Evolutionary conservation across 2,113 vertebrate genomes (phyloP).

Genomic region (Ctenodactylus gundi): DNA sequence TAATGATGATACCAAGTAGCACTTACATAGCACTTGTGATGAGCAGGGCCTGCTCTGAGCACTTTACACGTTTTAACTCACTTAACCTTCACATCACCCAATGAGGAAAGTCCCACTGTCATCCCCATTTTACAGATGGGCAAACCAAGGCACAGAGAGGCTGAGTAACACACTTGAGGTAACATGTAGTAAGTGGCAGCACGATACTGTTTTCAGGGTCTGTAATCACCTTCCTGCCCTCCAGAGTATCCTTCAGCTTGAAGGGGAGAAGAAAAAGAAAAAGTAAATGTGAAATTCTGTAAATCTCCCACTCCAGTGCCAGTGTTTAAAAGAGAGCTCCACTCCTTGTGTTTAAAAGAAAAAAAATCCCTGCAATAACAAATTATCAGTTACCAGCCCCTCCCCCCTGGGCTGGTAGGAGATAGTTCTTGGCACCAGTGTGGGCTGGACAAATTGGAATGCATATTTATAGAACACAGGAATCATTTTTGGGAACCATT

Average conservation of each 20-base stretch:
- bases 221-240: neutral
- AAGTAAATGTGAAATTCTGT: neutral
- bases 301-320: neutral
- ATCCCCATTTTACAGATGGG: neutral
- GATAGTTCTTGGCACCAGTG: neutral
- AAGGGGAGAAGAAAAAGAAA: neutral
- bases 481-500: neutral
- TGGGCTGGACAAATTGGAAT: neutral
- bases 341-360: neutral
- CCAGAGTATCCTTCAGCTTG: neutral
- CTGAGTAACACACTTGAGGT: neutral
- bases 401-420: neutral
- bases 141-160: neutral
- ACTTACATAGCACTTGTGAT: neutral
- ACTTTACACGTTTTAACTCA: neutral
- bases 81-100: neutral
- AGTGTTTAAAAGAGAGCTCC: neutral
- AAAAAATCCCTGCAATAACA: neutral
- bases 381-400: neutral
- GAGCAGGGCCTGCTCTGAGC: neutral
- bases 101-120: neutral
- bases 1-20: neutral
- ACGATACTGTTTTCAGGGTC: neutral
- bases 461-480: neutral
- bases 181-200: neutral